Conservation (phyloP, 2,888 invertebrate genomes). For the Ophion costatus region DNA sequence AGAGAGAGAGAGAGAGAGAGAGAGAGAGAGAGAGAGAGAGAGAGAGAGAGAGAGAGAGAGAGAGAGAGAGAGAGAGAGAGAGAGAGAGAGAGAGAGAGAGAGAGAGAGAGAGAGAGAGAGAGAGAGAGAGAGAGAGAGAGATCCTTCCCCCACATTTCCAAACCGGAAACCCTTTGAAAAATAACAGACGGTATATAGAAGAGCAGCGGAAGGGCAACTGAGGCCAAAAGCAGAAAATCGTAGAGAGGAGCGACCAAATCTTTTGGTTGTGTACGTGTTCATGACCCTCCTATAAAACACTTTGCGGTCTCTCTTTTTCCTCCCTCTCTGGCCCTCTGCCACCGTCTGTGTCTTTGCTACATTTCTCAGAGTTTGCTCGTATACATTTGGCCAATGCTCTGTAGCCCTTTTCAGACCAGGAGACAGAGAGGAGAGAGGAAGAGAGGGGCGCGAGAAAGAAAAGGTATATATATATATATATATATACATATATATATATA, state of each 20-base stretch:
- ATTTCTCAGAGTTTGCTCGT: constrained; percentile 47
- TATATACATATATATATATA: too few relatives aligned
- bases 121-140: not conserved
- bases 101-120: not conserved
- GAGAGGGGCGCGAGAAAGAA: not conserved
- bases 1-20: not conserved
- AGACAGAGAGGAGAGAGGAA: not conserved
- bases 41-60: constrained; percentile 3
- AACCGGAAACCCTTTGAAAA: constrained; percentile 54
- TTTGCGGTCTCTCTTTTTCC: not conserved
- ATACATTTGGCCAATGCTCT: constrained; percentile 52
- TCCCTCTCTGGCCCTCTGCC: not conserved
- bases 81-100: constrained; percentile 10
- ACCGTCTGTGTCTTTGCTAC: constrained; percentile 5
- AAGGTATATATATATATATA: too few relatives aligned
- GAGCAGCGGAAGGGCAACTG: not conserved
- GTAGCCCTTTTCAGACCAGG: constrained; percentile 1
- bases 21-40: constrained; percentile 9
- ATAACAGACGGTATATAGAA: constrained; percentile 38
- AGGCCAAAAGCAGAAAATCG: constrained; percentile 27
- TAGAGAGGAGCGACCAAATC: constrained; percentile 19
- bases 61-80: not conserved
- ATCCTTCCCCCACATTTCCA: constrained; percentile 19
- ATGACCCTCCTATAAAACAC: constrained; percentile 39
- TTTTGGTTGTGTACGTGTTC: constrained; percentile 28